Evolutionary conservation across 2,797 vertebrate genomes (phyloP).

Genomic region (Anolis apletophallus): DNA sequence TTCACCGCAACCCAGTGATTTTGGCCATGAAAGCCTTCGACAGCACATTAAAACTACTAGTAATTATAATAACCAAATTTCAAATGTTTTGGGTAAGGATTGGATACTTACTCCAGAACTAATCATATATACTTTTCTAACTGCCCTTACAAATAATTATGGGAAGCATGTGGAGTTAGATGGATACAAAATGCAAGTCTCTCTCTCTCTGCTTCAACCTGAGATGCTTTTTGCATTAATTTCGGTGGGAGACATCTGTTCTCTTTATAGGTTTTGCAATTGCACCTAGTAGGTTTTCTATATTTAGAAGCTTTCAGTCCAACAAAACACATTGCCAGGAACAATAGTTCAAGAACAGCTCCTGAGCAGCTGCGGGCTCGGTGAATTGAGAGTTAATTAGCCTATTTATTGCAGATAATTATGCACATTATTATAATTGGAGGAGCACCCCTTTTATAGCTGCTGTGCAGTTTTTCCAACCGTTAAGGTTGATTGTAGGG

Average conservation of each 20-base stretch:
- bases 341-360: slow-evolving; percentile 35
- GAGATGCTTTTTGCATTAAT: slow-evolving; percentile 33
- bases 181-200: background rate
- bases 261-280: slow-evolving; percentile 38
- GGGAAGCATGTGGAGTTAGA: background rate
- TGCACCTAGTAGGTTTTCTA: slow-evolving; percentile 26
- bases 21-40: too few relatives aligned
- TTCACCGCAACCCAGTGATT: too few relatives aligned
- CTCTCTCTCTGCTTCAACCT: background rate
- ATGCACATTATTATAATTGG: slow-evolving; percentile 37
- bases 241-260: slow-evolving; percentile 30
- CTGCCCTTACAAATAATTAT: background rate
- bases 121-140: background rate
- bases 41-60: too few relatives aligned
- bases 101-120: background rate
- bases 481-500: background rate
- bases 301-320: slow-evolving; percentile 31
- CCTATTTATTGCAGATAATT: slow-evolving; percentile 45
- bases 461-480: slow-evolving; percentile 38
- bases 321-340: slow-evolving; percentile 28
- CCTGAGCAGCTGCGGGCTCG: slow-evolving; percentile 46
- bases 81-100: too few relatives aligned
- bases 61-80: background rate
- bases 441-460: slow-evolving; percentile 23
- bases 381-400: slow-evolving; percentile 49